These are phyloP conservation scores for Bovichtus diacanthus DNA, from an alignment of 2,797 vertebrate genomes.

Conservation along the genomic window DNA sequence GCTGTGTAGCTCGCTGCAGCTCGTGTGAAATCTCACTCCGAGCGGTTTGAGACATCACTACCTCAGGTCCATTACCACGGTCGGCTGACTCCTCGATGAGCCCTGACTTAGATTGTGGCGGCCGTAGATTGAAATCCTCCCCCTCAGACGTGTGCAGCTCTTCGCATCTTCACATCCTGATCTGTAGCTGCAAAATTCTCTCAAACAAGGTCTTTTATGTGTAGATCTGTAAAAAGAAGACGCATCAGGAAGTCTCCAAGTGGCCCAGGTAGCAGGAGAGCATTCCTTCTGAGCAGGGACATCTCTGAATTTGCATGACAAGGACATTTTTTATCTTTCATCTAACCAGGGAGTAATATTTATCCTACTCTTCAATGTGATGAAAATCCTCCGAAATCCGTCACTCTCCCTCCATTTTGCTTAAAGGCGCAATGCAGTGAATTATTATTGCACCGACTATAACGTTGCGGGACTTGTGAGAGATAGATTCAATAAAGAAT, in stretches of 20 bases:
- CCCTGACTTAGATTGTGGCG: constrained; percentile 17
- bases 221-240: constrained; percentile 12
- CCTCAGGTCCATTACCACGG: constrained; percentile 23
- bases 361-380: background rate
- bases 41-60: constrained; percentile 18
- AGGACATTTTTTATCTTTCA: background rate
- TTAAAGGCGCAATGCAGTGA: background rate
- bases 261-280: background rate
- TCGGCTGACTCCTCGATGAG: constrained; percentile 48
- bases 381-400: background rate
- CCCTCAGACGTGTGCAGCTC: background rate
- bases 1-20: background rate
- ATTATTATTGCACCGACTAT: background rate
- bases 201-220: background rate
- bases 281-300: background rate
- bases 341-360: background rate
- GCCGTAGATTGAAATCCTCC: constrained; percentile 46
- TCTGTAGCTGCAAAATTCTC: background rate
- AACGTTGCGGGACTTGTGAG: background rate
- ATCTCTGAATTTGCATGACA: background rate
- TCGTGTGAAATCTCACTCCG: background rate
- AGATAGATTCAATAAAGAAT: background rate
- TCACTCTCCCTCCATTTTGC: background rate
- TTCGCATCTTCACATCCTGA: background rate
- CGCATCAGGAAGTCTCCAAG: constrained; percentile 9